Conservation (phyloP, 2,888 invertebrate genomes). For the Drosophila vallismaia region DNA sequence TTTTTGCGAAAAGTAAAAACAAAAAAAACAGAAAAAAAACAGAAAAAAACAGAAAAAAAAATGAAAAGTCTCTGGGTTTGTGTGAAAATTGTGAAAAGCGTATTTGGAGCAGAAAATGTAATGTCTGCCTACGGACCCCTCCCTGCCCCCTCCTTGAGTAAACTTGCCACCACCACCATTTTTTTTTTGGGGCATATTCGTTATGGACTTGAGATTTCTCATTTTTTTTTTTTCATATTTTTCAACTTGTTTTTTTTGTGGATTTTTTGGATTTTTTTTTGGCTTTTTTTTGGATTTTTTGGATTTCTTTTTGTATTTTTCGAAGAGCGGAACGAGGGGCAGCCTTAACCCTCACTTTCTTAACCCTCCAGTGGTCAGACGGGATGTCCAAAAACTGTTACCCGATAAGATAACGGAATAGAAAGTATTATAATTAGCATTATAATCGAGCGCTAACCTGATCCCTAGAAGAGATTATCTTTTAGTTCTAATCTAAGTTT, state of each 20-base stretch:
- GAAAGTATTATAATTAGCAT: too few species aligned
- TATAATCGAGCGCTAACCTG: too few species aligned
- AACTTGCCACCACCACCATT: neutral
- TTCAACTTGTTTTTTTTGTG: slow-evolving; percentile 4
- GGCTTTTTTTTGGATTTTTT: too few species aligned
- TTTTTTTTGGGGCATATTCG: neutral
- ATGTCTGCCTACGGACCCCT: slow-evolving; percentile 46
- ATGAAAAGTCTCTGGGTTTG: slow-evolving; percentile 59
- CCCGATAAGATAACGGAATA: too few species aligned
- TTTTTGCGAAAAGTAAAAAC: slow-evolving; percentile 45
- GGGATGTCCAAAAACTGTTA: too few species aligned
- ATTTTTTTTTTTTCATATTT: slow-evolving; percentile 1
- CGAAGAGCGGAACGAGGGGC: neutral
- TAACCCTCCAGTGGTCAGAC: neutral
- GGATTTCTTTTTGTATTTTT: too few species aligned
- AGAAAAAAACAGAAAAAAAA: slow-evolving; percentile 9
- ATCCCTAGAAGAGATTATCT: neutral
- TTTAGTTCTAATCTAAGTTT: neutral
- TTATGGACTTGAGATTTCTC: slow-evolving; percentile 6
- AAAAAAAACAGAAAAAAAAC: slow-evolving; percentile 7
- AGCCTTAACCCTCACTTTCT: neutral
- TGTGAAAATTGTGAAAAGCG: slow-evolving; percentile 75
- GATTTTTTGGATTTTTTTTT: too few species aligned
- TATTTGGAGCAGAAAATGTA: slow-evolving; percentile 77
- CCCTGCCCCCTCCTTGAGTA: slow-evolving; percentile 2